A percentile compares a stretch with the other conserved stretches of the same genome.
phyloP scores from a whole-genome alignment of 2,797 vertebrate species.

The Artibeus jamaicensis region DNA sequence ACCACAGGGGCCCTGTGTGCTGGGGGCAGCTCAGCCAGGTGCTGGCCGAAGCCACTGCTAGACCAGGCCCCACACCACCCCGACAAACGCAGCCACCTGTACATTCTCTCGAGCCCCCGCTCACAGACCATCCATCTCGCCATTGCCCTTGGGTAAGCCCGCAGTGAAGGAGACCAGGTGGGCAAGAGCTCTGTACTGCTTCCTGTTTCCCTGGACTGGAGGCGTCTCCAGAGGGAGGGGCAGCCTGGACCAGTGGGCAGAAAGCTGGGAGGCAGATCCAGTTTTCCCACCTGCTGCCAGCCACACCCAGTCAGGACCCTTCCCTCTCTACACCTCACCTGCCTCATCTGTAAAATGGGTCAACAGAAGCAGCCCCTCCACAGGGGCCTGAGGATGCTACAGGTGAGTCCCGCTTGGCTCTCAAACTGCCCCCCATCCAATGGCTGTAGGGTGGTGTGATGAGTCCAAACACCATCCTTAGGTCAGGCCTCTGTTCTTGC shows the following conservation, averaged over 20 bases:
- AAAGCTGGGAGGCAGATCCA: neutral
- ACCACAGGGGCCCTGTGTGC: neutral
- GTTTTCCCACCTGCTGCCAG: rapidly evolving
- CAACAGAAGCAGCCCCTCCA: neutral
- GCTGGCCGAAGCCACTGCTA: neutral
- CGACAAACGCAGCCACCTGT: rapidly evolving
- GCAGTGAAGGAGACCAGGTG: neutral
- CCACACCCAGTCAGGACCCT: neutral
- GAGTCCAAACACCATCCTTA: rapidly evolving
- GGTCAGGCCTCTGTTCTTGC: neutral
- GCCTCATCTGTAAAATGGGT: neutral
- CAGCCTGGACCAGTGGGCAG: neutral
- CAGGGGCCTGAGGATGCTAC: rapidly evolving
- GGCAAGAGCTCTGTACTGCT: neutral
- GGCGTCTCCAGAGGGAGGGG: neutral
- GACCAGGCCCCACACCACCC: rapidly evolving
- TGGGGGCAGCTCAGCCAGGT: neutral
- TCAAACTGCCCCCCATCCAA: neutral
- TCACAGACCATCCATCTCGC: neutral
- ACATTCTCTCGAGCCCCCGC: neutral
- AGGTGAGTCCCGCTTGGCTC: neutral
- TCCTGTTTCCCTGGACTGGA: neutral
- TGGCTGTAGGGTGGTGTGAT: rapidly evolving
- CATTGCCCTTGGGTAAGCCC: neutral
- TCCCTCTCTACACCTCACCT: neutral